phyloP scores from a whole-genome alignment of 1,140 invertebrate genomes.

The Drosophila parvula region DNA sequence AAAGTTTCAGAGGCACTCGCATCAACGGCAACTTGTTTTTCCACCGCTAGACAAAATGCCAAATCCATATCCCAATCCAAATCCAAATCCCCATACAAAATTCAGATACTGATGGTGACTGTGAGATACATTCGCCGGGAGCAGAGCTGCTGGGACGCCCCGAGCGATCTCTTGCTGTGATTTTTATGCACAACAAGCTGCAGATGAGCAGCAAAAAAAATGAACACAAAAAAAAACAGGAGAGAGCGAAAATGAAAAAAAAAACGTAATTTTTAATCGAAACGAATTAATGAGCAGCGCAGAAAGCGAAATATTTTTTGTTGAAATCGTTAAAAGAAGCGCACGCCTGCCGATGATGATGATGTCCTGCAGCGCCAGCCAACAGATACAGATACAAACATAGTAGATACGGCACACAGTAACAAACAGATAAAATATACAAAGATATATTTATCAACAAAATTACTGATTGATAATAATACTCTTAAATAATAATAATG shows the following conservation, averaged over 20 bases:
- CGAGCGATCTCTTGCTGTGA: slow-evolving; percentile 68
- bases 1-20: slow-evolving; percentile 73
- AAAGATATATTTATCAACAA: not conserved
- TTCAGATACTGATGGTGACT: slow-evolving; percentile 25
- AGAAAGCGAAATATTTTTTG: slow-evolving; percentile 73
- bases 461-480: not conserved
- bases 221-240: slow-evolving; percentile 11
- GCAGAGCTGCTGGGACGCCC: slow-evolving; percentile 12
- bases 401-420: slow-evolving; percentile 9
- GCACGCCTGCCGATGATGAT: slow-evolving; percentile 74
- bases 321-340: slow-evolving; percentile 80
- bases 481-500: too few species aligned
- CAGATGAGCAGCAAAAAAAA: slow-evolving; percentile 67
- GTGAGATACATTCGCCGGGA: slow-evolving; percentile 23
- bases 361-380: slow-evolving; percentile 72
- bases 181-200: slow-evolving; percentile 81
- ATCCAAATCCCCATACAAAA: slow-evolving; percentile 6
- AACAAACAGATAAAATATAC: not conserved
- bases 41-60: slow-evolving; percentile 71
- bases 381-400: slow-evolving; percentile 34
- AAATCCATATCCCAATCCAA: slow-evolving; percentile 32
- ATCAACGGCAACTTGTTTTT: slow-evolving; percentile 74
- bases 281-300: slow-evolving; percentile 78
- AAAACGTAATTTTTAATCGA: slow-evolving; percentile 77
- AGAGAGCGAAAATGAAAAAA: slow-evolving; percentile 8